These are phyloP conservation scores for Hydrozoanthus gracilis DNA, from an alignment of 92 coral and sea anemone species.

Conservation along the genomic window DNA sequence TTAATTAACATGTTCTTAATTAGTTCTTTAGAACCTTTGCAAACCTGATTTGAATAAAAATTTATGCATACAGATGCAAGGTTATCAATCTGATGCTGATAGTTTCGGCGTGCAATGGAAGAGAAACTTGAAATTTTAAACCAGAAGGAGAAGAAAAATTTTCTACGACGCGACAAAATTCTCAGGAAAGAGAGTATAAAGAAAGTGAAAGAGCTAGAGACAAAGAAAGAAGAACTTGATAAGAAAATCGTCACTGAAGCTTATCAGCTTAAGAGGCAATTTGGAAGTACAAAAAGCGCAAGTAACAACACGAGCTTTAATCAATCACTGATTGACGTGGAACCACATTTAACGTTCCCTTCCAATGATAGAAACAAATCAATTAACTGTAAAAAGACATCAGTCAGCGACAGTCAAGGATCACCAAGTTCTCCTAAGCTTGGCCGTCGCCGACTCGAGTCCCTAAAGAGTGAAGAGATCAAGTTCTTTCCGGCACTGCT, in stretches of 20 bases:
- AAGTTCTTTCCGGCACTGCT: not conserved
- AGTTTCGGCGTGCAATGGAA: not conserved
- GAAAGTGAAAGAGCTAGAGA: not conserved
- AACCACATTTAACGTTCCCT: not conserved
- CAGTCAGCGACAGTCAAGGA: not conserved
- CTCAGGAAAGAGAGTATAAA: conserved; percentile 1
- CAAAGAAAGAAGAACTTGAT: conserved; percentile 30
- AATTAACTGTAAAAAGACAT: not conserved
- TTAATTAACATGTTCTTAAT: no score
- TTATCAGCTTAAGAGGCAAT: not conserved
- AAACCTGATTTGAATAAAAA: no score
- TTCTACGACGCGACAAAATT: conserved; percentile 1
- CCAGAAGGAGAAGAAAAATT: conserved; percentile 15
- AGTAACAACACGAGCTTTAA: not conserved
- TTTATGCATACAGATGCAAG: no score
- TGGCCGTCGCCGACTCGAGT: not conserved
- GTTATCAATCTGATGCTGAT: not conserved
- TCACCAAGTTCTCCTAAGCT: not conserved
- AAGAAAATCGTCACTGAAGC: conserved; percentile 12
- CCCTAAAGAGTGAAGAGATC: conserved; percentile 6
- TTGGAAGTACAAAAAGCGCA: not conserved
- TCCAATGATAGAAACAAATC: not conserved
- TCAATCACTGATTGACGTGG: not conserved
- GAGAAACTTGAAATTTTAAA: not conserved
- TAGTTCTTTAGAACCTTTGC: no score